Conservation (phyloP, 2,113 vertebrate genomes). For the Brienomyrus brachyistius region DNA sequence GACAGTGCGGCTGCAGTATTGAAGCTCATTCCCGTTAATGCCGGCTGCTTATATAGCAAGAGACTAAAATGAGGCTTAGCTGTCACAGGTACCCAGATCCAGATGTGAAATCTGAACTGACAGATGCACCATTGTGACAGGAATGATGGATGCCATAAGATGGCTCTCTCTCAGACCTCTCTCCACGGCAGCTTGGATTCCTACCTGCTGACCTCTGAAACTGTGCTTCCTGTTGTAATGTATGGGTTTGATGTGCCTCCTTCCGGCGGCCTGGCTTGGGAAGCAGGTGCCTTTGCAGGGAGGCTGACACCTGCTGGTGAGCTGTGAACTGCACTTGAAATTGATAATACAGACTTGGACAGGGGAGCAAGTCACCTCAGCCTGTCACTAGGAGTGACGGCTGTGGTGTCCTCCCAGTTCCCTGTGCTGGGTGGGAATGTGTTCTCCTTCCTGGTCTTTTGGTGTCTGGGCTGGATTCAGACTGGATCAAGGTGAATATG, state of each 20-base stretch:
- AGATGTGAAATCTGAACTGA: conserved; percentile 3
- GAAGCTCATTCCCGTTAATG: conserved; percentile 8
- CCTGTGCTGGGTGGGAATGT: not conserved
- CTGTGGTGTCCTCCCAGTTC: not conserved
- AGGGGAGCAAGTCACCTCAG: not conserved
- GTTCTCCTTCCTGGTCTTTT: conserved; percentile 35
- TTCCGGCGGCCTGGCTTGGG: not conserved
- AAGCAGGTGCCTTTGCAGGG: not conserved
- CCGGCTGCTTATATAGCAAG: not conserved
- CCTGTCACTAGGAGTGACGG: not conserved
- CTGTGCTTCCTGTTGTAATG: not conserved
- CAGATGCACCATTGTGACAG: not conserved
- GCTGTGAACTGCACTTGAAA: not conserved
- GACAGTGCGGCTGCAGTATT: not conserved
- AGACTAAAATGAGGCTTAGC: not conserved
- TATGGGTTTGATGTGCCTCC: not conserved
- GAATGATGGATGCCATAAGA: not conserved
- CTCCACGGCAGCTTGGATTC: not conserved
- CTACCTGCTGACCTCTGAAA: not conserved
- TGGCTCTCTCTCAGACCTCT: not conserved
- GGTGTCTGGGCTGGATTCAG: conserved; percentile 24
- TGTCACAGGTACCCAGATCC: not conserved
- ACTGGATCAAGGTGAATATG: not conserved
- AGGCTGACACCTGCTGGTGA: not conserved
- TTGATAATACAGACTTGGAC: not conserved